Base-by-base conservation (phyloP, 2,888 invertebrate genomes). In the Drosophila colorata region DNA sequence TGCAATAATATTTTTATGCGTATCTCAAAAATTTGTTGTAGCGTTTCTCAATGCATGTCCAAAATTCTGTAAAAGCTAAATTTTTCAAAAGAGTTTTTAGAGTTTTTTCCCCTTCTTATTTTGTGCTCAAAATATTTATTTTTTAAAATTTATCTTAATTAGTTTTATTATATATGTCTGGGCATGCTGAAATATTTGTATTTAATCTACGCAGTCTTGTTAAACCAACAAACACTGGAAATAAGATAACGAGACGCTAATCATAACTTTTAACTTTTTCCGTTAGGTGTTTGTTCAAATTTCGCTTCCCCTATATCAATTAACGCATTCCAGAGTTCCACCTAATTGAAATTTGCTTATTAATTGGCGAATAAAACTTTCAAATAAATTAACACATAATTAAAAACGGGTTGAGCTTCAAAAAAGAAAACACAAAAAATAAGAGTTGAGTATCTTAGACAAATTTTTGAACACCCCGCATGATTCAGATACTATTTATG, bases 381-480 rank as follows among this genome's bases (percentile, higher is more conserved):
- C 71, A 78, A 71, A 83, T 83, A 76, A 80, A 70, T 86, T 83
- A 74, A 63, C 71, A 80, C 78, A 61, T 69, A 52, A 80, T 78
- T 80, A 74, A 47, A 77, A 86, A 86, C 76, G 80, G 64, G 83
- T 86, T 86, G 56, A 68, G 69, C 52, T 69, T 47, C 41, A 38
- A 60, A 11, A 55, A 37, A 38, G 43, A 16, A 37, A 16, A 16
- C 57, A 28, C 41, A 23, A 25, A 20, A 41, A 35, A 49, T 46
- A 56, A 31, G 11, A 40, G 35, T 40, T 60, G 1, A 18, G 43
- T 73, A 40, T 57, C 35, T 49, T 46, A 33, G 40, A 61, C 23
- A 61, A 70, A 68, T 86, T 78, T 80, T 83, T 80, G 80, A 75
- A 59, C 69, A 68, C 46, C 61, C 52, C 47, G 23, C 41, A 73